Evolutionary conservation across 2,888 invertebrate genomes (phyloP).

Genomic region (Mesopsocus fuscifrons): DNA sequence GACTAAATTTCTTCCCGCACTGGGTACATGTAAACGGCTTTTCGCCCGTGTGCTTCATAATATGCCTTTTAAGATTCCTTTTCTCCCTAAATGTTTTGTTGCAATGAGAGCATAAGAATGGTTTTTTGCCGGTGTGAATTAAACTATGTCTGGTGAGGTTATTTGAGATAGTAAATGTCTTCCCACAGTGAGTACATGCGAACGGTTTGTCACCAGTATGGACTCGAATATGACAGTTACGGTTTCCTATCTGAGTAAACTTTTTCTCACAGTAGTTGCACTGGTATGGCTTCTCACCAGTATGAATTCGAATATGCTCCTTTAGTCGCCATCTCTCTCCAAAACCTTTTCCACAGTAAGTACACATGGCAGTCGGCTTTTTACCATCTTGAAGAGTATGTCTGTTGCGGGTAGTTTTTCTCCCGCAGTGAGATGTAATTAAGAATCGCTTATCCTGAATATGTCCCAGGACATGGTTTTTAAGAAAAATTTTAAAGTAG

Average conservation of each 20-base stretch:
- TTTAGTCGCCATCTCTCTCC: too few relatives aligned
- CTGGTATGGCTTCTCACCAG: not conserved
- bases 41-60: not conserved
- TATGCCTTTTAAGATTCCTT: not conserved
- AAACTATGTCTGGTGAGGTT: not conserved
- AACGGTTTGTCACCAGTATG: conserved; percentile 14
- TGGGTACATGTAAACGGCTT: not conserved
- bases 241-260: not conserved
- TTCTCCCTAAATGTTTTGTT: not conserved
- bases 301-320: not conserved
- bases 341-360: too few relatives aligned
- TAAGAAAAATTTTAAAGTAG: too few relatives aligned
- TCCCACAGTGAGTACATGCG: not conserved
- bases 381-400: too few relatives aligned
- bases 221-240: conserved; percentile 14
- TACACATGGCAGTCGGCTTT: too few relatives aligned
- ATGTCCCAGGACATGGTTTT: too few relatives aligned
- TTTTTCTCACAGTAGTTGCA: not conserved
- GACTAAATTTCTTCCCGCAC: not conserved
- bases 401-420: too few relatives aligned
- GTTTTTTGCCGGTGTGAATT: not conserved
- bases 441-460: too few relatives aligned
- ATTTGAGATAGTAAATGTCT: too few relatives aligned
- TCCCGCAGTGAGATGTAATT: too few relatives aligned
- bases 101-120: not conserved